These are phyloP conservation scores for Triplophysa tibetana DNA, from an alignment of 2,113 vertebrate genomes.

Conservation along the genomic window DNA sequence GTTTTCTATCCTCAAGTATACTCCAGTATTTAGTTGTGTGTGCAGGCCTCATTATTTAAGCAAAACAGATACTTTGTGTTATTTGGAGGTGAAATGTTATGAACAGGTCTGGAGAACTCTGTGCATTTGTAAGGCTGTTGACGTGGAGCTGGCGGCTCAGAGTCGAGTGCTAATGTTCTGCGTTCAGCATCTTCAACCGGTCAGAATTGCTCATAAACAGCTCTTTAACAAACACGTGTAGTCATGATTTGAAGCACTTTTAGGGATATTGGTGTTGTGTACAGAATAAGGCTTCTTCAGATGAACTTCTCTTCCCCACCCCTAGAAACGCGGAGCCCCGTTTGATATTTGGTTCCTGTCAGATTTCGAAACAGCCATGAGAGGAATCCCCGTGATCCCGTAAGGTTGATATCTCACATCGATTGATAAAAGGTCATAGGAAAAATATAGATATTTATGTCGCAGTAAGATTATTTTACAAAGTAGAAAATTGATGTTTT, in stretches of 20 bases:
- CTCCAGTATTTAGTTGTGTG: no score
- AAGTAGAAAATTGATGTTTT: slow-evolving; percentile 56
- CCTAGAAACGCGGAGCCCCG: slow-evolving; percentile 18
- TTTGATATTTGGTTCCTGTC: slow-evolving; percentile 36
- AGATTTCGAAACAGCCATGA: slow-evolving; percentile 38
- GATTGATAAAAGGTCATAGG: slow-evolving; percentile 56
- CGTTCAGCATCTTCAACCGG: slow-evolving; percentile 34
- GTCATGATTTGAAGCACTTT: slow-evolving; percentile 12
- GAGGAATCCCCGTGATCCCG: slow-evolving; percentile 31
- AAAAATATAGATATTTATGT: slow-evolving; percentile 58
- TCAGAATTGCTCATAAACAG: slow-evolving; percentile 22
- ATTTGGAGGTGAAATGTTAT: no score
- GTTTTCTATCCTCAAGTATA: no score
- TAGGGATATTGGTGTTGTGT: neutral
- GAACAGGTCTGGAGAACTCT: no score
- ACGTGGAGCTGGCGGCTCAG: neutral
- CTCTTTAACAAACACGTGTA: slow-evolving; percentile 26
- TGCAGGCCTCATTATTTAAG: no score
- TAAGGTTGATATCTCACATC: slow-evolving; percentile 44
- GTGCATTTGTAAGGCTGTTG: slow-evolving; percentile 19
- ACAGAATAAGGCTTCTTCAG: slow-evolving; percentile 21
- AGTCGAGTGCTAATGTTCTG: slow-evolving; percentile 35
- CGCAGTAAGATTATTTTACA: slow-evolving; percentile 50
- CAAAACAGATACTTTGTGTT: no score
- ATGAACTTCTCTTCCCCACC: neutral